Conservation (phyloP, 2,888 invertebrate species). For the Daptonema setosum region DNA sequence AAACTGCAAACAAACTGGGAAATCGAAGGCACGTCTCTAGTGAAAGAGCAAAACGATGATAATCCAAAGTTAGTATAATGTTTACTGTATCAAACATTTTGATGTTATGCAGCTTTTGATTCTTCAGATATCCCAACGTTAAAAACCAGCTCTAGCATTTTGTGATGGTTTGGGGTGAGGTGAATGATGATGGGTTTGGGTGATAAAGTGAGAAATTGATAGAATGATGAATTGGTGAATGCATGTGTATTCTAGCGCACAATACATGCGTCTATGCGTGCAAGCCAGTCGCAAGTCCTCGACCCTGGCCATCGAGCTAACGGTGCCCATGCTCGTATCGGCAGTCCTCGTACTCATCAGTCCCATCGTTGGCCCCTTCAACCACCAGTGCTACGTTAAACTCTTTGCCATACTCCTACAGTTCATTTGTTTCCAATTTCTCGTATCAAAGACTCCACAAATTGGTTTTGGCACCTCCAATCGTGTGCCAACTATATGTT, state of each 20-base stretch:
- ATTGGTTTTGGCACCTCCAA: slow-evolving; percentile 16
- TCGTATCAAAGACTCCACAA: slow-evolving; percentile 19
- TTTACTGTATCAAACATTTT: background rate
- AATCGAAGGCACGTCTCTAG: background rate
- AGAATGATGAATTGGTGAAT: background rate
- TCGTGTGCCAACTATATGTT: slow-evolving; percentile 21
- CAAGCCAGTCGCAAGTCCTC: slow-evolving; percentile 15
- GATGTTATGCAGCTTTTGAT: too few species aligned
- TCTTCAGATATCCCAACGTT: too few species aligned
- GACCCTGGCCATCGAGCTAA: slow-evolving; percentile 18
- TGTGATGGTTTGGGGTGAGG: too few species aligned
- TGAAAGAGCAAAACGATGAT: background rate
- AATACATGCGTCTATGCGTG: slow-evolving; percentile 17
- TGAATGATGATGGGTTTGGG: background rate
- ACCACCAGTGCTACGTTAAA: slow-evolving; percentile 16
- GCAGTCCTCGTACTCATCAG: slow-evolving; percentile 18
- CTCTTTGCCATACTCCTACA: slow-evolving; percentile 21
- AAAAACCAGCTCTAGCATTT: too few species aligned
- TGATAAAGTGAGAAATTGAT: background rate
- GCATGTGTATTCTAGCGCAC: slow-evolving; percentile 5
- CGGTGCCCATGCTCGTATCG: slow-evolving; percentile 18
- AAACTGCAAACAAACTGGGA: background rate
- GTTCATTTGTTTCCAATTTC: slow-evolving; percentile 21
- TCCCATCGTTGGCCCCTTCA: slow-evolving; percentile 16
- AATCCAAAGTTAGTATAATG: background rate